A percentile compares a stretch with the other conserved stretches of the same genome.
Conservation (phyloP, 2,113 vertebrate genomes). For the Andinoacara biseriatus region DNA sequence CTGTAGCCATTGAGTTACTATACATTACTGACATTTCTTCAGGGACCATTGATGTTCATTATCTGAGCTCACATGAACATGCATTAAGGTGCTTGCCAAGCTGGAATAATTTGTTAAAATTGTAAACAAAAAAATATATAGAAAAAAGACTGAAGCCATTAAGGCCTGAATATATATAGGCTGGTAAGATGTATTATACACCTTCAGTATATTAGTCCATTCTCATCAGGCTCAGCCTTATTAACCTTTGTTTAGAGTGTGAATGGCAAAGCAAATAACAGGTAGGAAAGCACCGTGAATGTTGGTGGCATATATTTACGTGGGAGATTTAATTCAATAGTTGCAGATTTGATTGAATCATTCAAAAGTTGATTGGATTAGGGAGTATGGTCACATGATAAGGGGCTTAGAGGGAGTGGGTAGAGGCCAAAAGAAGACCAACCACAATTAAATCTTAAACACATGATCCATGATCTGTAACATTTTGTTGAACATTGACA, state of each 20-base stretch:
- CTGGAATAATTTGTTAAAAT: conserved; percentile 6
- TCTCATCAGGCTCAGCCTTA: not conserved
- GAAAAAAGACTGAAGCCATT: not conserved
- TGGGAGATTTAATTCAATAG: not conserved
- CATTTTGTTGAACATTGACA: not conserved
- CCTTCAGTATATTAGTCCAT: not conserved
- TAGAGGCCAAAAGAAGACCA: not conserved
- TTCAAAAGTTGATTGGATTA: not conserved
- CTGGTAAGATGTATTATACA: not conserved
- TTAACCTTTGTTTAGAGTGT: not conserved
- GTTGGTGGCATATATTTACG: not conserved
- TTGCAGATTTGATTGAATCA: not conserved
- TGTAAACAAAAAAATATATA: not conserved
- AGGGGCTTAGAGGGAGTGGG: not conserved
- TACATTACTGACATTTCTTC: not conserved
- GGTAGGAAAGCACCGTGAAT: not conserved
- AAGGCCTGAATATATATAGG: not conserved
- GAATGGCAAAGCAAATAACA: not conserved
- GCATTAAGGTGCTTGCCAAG: not conserved
- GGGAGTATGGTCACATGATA: not conserved
- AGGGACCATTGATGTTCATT: conserved; percentile 11
- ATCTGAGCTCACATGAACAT: not conserved
- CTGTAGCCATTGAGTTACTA: not conserved
- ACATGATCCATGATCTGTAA: not conserved
- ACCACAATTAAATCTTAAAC: not conserved